Conservation (phyloP, 2,113 vertebrate species). For the Salvelinus sp. region DNA sequence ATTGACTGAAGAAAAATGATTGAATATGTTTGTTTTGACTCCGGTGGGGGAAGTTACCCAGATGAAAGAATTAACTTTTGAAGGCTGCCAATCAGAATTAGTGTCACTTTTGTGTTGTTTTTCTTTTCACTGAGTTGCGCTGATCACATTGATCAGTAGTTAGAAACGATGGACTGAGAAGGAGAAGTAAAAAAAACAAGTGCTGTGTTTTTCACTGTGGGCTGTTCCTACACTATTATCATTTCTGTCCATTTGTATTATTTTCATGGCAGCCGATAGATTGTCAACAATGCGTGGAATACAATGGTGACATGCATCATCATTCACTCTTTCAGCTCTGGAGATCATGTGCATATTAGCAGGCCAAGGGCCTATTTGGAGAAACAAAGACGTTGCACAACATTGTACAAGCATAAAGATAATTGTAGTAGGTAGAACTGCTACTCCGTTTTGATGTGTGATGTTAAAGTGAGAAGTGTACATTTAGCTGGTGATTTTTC, state of each 20-base stretch:
- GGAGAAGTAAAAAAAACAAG: slow-evolving; percentile 70
- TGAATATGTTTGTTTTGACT: slow-evolving; percentile 63
- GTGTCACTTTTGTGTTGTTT: slow-evolving; percentile 73
- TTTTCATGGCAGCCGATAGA: slow-evolving; percentile 80
- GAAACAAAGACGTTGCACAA: slow-evolving; percentile 90
- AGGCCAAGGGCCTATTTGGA: slow-evolving; percentile 81
- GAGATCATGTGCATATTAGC: slow-evolving; percentile 91
- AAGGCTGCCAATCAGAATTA: slow-evolving; percentile 89
- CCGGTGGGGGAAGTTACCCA: slow-evolving; percentile 70
- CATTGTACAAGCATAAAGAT: slow-evolving; percentile 92
- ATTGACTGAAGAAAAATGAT: slow-evolving; percentile 51
- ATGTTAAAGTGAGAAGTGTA: slow-evolving; percentile 98
- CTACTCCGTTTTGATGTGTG: slow-evolving; percentile 93
- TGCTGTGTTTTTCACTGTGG: slow-evolving; percentile 97
- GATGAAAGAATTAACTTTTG: slow-evolving; percentile 59
- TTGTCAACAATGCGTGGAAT: slow-evolving; percentile 91
- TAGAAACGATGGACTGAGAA: slow-evolving; percentile 81
- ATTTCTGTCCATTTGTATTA: slow-evolving; percentile 85
- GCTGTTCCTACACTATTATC: slow-evolving; percentile 81
- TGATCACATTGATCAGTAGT: slow-evolving; percentile 99
- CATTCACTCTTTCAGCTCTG: slow-evolving; percentile 87
- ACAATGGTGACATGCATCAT: slow-evolving; percentile 91
- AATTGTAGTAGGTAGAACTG: slow-evolving; percentile 97
- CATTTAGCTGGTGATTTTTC: slow-evolving; percentile 95
- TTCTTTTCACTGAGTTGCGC: slow-evolving; percentile 83